Evolutionary conservation across 2,888 invertebrate genomes (phyloP).

Genomic region (Mayetiola destructor): DNA sequence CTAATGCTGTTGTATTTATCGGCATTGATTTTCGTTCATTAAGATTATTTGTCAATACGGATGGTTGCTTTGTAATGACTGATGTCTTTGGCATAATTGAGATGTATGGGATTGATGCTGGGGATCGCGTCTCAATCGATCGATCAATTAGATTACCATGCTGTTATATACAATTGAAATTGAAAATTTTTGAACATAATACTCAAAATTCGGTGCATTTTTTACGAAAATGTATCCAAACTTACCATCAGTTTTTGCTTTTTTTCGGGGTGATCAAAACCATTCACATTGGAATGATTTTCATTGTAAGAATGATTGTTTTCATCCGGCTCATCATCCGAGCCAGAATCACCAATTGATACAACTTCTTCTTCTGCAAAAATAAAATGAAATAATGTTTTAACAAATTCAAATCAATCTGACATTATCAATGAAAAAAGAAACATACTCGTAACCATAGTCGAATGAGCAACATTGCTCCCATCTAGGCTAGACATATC

Average conservation of each 20-base stretch:
- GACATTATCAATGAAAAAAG: background rate
- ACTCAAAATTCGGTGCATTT: background rate
- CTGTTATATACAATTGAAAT: background rate
- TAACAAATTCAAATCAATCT: background rate
- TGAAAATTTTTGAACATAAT: background rate
- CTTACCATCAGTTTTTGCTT: background rate
- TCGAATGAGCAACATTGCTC: background rate
- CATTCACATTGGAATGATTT: background rate
- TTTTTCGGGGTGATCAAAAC: background rate
- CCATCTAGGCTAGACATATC: background rate
- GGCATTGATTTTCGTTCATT: constrained; percentile 7
- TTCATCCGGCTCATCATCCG: background rate
- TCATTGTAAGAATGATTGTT: background rate
- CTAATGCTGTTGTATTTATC: constrained; percentile 1
- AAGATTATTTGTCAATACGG: background rate
- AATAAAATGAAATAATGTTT: background rate
- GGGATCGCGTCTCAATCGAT: background rate
- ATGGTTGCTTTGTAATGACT: background rate
- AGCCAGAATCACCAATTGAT: constrained; percentile 1
- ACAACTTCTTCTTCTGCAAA: background rate
- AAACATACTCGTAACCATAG: background rate
- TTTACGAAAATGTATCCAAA: background rate
- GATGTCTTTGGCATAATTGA: background rate
- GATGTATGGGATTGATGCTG: constrained; percentile 1
- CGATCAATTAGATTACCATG: background rate